phyloP scores from a whole-genome alignment of 2,113 vertebrate genomes.

The Shinisaurus crocodilurus region DNA sequence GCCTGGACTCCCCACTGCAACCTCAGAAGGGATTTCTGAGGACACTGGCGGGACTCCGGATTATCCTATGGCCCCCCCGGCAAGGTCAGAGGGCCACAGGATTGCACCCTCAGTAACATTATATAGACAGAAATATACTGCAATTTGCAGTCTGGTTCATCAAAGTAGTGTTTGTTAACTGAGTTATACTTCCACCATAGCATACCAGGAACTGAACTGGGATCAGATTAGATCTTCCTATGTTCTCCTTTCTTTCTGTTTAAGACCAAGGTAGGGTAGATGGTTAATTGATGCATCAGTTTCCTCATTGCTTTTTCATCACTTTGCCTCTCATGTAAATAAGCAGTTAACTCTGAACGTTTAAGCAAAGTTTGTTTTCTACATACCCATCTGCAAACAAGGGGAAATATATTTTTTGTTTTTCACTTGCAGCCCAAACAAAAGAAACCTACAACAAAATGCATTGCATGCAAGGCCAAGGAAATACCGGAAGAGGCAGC shows the following conservation, averaged over 20 bases:
- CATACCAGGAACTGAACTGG: constrained; percentile 7
- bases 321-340: neutral
- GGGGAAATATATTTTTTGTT: neutral
- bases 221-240: neutral
- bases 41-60: too few relatives aligned
- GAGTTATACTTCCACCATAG: constrained; percentile 5
- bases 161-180: neutral
- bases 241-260: neutral
- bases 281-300: constrained; percentile 6
- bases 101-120: neutral
- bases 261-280: constrained; percentile 1
- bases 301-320: neutral
- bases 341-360: neutral
- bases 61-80: too few relatives aligned
- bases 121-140: neutral
- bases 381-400: neutral
- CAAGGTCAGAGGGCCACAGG: too few relatives aligned
- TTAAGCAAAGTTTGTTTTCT: neutral
- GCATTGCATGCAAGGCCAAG: neutral
- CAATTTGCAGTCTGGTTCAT: neutral
- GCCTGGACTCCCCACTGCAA: too few relatives aligned
- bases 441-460: neutral
- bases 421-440: neutral
- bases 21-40: too few relatives aligned
- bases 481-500: neutral